Conservation (phyloP, 2,797 vertebrate genomes). For the Lemur catta region DNA sequence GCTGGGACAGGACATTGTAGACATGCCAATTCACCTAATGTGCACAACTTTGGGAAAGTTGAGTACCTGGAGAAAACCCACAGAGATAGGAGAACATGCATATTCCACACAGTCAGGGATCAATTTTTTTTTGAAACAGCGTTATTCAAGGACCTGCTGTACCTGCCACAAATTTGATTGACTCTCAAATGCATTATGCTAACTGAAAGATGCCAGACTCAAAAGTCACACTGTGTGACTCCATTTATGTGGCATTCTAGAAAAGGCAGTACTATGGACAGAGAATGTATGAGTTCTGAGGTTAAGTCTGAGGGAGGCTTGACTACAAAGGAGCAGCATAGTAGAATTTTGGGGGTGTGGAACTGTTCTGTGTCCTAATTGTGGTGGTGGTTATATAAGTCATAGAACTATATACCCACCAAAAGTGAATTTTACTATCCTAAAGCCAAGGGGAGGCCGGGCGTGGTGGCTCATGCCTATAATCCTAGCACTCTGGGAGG, state of each 20-base stretch:
- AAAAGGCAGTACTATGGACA: neutral
- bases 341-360: neutral
- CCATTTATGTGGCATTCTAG: neutral
- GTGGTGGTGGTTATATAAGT: neutral
- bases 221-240: neutral
- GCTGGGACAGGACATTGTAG: neutral
- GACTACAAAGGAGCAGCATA: neutral
- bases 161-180: neutral
- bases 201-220: neutral
- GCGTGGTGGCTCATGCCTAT: no score
- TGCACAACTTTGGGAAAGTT: neutral
- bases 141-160: neutral
- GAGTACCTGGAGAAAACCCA: neutral
- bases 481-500: no score
- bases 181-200: neutral
- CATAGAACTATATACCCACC: neutral
- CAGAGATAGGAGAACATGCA: neutral
- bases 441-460: neutral
- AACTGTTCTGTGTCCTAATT: neutral
- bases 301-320: neutral
- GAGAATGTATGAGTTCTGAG: neutral
- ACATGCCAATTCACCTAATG: neutral
- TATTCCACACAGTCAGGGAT: neutral
- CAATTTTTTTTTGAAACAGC: neutral
- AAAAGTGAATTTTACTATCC: neutral